Evolutionary conservation across 2,888 invertebrate genomes (phyloP), one percentile per base, ranked within the genome.

Genomic region (Terebella lapidaria): DNA sequence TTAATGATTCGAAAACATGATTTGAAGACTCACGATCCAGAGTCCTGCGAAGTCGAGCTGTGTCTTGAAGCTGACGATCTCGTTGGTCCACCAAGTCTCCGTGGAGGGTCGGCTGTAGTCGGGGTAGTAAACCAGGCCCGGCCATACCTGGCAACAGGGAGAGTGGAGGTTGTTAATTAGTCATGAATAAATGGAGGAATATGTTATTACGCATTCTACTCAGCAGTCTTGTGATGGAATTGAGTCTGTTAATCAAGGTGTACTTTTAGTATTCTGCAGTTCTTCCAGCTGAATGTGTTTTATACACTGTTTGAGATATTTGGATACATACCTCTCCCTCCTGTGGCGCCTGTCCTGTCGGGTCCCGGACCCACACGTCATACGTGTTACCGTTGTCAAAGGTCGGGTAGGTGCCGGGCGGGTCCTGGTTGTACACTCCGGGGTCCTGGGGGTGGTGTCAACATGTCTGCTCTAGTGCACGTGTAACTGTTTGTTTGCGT

Each of bases 11-110:
- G n/a, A n/a, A n/a, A n/a, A n/a, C n/a, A n/a, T n/a, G n/a, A n/a
- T n/a, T n/a, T n/a, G n/a, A n/a, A n/a, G n/a, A 35, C 42, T 67
- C 59, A 74, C 74, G 22, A 70, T 71, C 73, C 73, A 74, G 0
- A 73, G 42, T 15, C 69, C 73, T 26, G 72, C 73, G 55, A 67
- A 72, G 25, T 60, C 35, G 2, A 63, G 28, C 22, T 22, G 5
- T 5, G 25, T 28, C 26, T 51, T 28, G 46, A 54, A 67, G 61
- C 45, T 63, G 55, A 20, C 53, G 49, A 18, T 45, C 56, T 56
- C 57, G 61, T 4, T 30, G 5, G 4, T 26, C 57, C 57, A 57
- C 57, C 57, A 57, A 28, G 49, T 18, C 29, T 51, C 5, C 26
- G 59, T 54, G 26, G 57, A 4, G 20, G 24, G 2, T 1, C 29